Evolutionary conservation across 2,113 vertebrate genomes (phyloP).

Genomic region (Salvelinus sp.): DNA sequence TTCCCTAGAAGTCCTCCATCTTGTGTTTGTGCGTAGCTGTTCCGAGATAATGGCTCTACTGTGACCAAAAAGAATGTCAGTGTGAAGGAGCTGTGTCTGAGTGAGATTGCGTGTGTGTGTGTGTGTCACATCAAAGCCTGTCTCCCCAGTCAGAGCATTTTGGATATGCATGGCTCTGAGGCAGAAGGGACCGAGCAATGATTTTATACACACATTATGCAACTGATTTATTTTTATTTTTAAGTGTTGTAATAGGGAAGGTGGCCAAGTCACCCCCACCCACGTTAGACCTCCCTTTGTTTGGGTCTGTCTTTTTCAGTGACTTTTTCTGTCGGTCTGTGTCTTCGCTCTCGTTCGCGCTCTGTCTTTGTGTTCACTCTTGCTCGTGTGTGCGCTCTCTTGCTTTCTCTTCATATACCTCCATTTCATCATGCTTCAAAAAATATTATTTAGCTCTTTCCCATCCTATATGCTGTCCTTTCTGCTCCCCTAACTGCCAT

Average conservation of each 20-base stretch:
- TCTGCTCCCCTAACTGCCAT: conserved; percentile 2
- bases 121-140: conserved; percentile 46
- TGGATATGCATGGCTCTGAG: conserved; percentile 28
- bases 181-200: not conserved
- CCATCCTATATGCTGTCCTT: too few relatives aligned
- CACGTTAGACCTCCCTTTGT: not conserved
- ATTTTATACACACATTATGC: not conserved
- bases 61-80: conserved; percentile 14
- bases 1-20: too few relatives aligned
- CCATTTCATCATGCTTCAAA: not conserved
- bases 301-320: too few relatives aligned
- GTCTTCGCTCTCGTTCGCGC: not conserved
- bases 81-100: not conserved
- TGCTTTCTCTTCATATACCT: not conserved
- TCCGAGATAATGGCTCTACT: conserved; percentile 24
- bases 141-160: conserved; percentile 40
- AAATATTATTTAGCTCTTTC: too few relatives aligned
- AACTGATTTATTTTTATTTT: not conserved
- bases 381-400: not conserved
- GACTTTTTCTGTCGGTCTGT: not conserved
- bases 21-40: not conserved
- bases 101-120: conserved; percentile 4
- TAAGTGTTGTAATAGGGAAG: not conserved
- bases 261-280: not conserved
- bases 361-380: not conserved